Base-by-base conservation (phyloP, 92 coral and sea anemone genomes). In the Plumapathes pennacea region DNA sequence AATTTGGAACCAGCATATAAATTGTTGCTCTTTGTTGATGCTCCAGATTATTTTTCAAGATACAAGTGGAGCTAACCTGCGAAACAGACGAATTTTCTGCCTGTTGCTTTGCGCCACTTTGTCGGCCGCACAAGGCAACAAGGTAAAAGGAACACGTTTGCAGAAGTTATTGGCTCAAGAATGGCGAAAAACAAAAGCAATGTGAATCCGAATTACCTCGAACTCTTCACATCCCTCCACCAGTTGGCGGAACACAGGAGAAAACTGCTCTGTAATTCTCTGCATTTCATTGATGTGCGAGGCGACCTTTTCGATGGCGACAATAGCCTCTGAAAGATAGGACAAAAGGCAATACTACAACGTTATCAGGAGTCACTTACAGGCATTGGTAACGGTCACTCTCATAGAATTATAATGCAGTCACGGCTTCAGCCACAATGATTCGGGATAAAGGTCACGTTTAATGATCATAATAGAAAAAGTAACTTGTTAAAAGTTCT, bases 261-360 rank as follows among this genome's bases (percentile, higher is more conserved):
- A 83, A 56, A 88, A 94, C 40, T 85, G 75, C 63, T 94, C 96
- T 22, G 99, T 94, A 14, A 94, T 94, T 55, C 92, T 69, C 39
- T 94, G 99, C 99, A 94, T 94, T 73, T 94, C 99, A 46, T 94
- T 88, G 41, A 94, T 94, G 39, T 94, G 99, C 34, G 76, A 78
- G 10, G 99, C 99, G 4, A 94, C 99, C 43, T 88, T 88, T 65
- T 94, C 99, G 14, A 94, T 81, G 2, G 99, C 99, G 24, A 50
- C 74, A 9, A 94, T 81, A 7, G 99, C 99, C 71, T 94, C 99
- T 94, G 65, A 15, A 61, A 50, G 36, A 7, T 25, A 28, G 39
- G 62, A 31, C n/a, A 9, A 28, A 38, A 21, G 29, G 19, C 10
- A 15, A 32, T 22, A 2, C 21, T 32, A 9, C 7, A n/a, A 15